Evolutionary conservation across 2,888 invertebrate species (phyloP), one percentile per base, ranked within the genome.

Genomic region (Megastigmus dorsalis): DNA sequence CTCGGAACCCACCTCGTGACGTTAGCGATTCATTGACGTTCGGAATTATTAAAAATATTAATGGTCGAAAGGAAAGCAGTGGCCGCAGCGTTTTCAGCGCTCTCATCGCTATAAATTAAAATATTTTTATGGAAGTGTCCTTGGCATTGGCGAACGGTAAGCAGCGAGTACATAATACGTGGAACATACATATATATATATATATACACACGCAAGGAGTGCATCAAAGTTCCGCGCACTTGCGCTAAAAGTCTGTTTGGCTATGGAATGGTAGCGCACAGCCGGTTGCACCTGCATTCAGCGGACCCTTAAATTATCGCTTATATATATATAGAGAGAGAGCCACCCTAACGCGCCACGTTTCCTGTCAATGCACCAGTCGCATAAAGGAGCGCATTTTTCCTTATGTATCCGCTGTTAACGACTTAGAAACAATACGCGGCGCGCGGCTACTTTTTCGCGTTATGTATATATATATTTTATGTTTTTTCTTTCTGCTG

Each of bases 121-220:
- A 65, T 28, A 23, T 7, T 3, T n/a, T 41, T 36, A 50, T 4
- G 18, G 23, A 2, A n/a, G 50, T 18, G 60, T 60, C 69, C 69
- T 69, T 69, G 69, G 69, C 69, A 69, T 48, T 69, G 69, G 38
- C 30, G n/a, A 43, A 43, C 66, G 20, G 41, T 33, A 36, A 15
- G 50, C 55, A 9, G 18, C 9, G 20, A 20, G 36, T 20, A 41
- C 9, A 7, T 15, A 26, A 55, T n/a, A 30, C 15, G 20, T 30
- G 23, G 18, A 26, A 26, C 28, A 60, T 15, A 54, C 15, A 30
- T 30, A 18, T 10, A 45, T 2, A 23, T 4, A 3, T n/a, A n/a
- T n/a, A n/a, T n/a, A n/a, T n/a, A n/a, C n/a, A n/a, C n/a, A n/a
- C n/a, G n/a, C n/a, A n/a, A n/a, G n/a, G n/a, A n/a, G n/a, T n/a